Evolutionary conservation across 1,140 invertebrate genomes (phyloP).

Genomic region (Mylabris phalerata): DNA sequence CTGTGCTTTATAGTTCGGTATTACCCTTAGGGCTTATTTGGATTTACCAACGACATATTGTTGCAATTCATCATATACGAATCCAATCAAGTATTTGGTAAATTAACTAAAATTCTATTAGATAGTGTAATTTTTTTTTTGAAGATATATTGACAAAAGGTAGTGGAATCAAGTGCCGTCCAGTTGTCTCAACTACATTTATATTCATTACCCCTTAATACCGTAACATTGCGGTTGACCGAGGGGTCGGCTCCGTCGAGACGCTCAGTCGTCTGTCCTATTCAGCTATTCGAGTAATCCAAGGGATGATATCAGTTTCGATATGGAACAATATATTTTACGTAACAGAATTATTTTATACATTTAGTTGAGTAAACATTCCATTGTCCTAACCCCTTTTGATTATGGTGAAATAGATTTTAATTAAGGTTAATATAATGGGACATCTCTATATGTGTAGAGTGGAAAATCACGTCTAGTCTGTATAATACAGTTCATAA

Average conservation of each 20-base stretch:
- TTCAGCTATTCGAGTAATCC: conserved; percentile 8
- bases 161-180: conserved; percentile 5
- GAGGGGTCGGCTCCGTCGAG: conserved; percentile 17
- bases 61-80: too few species aligned
- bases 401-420: conserved; percentile 11
- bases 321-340: background rate
- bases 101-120: too few species aligned
- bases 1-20: too few species aligned
- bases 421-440: conserved; percentile 12
- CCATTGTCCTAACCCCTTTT: background rate
- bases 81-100: too few species aligned
- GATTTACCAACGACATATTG: too few species aligned
- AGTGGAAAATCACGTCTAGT: conserved; percentile 15
- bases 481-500: conserved; percentile 7
- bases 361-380: background rate
- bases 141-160: too few species aligned
- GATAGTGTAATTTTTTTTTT: too few species aligned
- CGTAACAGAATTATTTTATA: background rate
- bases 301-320: conserved; percentile 2
- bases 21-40: too few species aligned
- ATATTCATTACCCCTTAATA: conserved; percentile 21
- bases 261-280: background rate
- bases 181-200: conserved; percentile 19
- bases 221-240: conserved; percentile 21
- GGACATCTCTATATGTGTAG: background rate